Base-by-base conservation (phyloP, 2,888 invertebrate species). In the Drosophila kanekoi region DNA sequence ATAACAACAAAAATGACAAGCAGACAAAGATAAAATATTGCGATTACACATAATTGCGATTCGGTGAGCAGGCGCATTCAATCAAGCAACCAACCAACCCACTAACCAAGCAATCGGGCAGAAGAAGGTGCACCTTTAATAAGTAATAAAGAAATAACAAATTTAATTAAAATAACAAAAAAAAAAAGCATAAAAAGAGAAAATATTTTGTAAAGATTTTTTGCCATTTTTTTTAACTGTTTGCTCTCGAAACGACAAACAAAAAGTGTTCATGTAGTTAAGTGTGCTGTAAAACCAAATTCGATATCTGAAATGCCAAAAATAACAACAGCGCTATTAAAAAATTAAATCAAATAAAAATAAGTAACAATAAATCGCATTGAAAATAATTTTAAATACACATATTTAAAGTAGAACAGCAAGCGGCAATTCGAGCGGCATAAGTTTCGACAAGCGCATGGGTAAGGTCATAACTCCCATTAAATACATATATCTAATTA, bases 261-360 rank as follows among this genome's bases (percentile, higher is more conserved):
- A 72, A 54, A 72, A 79, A 79, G 82, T 85, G 85, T 82, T 82
- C 82, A 82, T n/a, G 43, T 75, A 76, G 76, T 75, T 75, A 76
- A 76, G 63, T 76, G 75, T 67, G 75, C 53, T 59, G 44, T 62
- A 59, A 61, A 65, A 64, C 23, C 41, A 68, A 81, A 71, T 41
- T 38, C 48, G 14, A 59, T 23, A 60, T 23, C 51, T 40, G 20
- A 44, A 49, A 68, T 47, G 59, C 53, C 47, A 58, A 48, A 37
- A 38, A 16, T 37, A 53, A n/a, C 11, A 52, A 61, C 44, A 54
- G 53, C 60, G 60, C 60, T 40, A 47, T 3, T 44, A 40, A 51
- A 18, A 43, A 49, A 51, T 14, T 14, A 32, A 49, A 23, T 13
- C 13, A 10, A 28, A 14, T 6, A 40, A 32, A 32, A 16, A 16